phyloP scores from a whole-genome alignment of 1,140 invertebrate species.

The Stenopsyche tienmushanensis region DNA sequence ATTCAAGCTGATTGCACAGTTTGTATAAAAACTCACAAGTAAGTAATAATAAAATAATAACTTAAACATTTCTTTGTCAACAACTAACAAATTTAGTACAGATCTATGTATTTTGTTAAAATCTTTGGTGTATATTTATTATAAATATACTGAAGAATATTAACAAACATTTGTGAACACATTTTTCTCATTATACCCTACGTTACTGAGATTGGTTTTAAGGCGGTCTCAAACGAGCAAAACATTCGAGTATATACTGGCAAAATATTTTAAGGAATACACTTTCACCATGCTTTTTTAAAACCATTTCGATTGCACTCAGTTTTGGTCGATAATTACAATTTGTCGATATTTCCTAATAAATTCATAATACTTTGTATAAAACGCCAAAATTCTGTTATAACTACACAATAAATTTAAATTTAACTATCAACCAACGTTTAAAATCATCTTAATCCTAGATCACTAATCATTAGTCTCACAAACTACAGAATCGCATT shows the following conservation, averaged over 20 bases:
- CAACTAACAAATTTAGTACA: constrained; percentile 41
- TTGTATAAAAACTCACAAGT: background rate
- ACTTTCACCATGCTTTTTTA: constrained; percentile 6
- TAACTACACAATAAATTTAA: too few species aligned
- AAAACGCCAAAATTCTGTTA: too few species aligned
- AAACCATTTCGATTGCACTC: background rate
- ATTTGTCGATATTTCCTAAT: too few species aligned
- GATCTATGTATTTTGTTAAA: constrained; percentile 42
- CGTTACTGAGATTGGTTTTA: constrained; percentile 28
- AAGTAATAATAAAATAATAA: constrained; percentile 37
- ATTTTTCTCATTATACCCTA: constrained; percentile 27
- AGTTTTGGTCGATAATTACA: too few species aligned
- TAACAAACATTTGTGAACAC: constrained; percentile 43
- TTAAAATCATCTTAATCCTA: too few species aligned
- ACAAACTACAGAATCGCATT: too few species aligned
- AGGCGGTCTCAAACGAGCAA: background rate
- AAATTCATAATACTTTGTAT: too few species aligned
- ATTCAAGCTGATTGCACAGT: background rate
- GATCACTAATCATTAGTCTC: too few species aligned
- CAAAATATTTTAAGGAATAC: constrained; percentile 30
- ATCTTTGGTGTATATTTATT: constrained; percentile 43
- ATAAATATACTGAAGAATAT: constrained; percentile 43
- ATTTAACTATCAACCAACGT: too few species aligned
- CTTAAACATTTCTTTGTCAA: constrained; percentile 37
- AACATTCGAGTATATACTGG: constrained; percentile 32